Percentiles rank a stretch among this genome's conserved stretches.
These are phyloP conservation scores for Nibea albiflora DNA, from an alignment of 2,113 vertebrate genomes.

Conservation along the genomic window DNA sequence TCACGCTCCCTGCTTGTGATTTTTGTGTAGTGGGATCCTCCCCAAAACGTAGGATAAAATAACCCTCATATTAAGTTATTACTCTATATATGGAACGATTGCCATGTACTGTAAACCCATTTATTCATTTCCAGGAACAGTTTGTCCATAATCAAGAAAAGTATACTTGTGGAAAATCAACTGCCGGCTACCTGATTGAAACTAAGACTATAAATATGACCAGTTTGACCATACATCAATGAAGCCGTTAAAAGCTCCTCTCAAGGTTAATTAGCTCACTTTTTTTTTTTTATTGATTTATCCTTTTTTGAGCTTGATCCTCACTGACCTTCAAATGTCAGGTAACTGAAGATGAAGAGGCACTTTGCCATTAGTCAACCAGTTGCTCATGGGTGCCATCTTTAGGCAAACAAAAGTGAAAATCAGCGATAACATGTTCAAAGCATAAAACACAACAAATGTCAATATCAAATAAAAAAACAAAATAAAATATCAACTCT, in stretches of 20 bases:
- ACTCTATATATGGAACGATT: neutral
- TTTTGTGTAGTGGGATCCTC: neutral
- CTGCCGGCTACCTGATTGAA: slow-evolving; percentile 11
- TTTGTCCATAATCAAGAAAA: slow-evolving; percentile 12
- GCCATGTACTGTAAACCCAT: neutral
- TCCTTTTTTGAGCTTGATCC: neutral
- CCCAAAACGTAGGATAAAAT: neutral
- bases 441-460: neutral
- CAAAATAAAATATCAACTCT: neutral
- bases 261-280: slow-evolving; percentile 2
- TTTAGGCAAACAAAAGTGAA: neutral
- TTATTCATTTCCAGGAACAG: neutral
- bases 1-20: neutral
- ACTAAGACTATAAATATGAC: neutral
- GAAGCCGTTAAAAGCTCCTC: neutral
- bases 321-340: slow-evolving; percentile 16
- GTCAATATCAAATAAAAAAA: too few relatives aligned
- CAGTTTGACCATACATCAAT: neutral
- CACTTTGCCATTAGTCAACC: neutral
- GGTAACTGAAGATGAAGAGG: neutral
- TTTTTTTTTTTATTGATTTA: neutral
- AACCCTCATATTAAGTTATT: too few relatives aligned
- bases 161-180: neutral
- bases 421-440: neutral
- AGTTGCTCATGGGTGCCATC: neutral